Conservation (phyloP, 2,113 vertebrate genomes). For the western clawed frog (Xenopus tropicalis) region DNA sequence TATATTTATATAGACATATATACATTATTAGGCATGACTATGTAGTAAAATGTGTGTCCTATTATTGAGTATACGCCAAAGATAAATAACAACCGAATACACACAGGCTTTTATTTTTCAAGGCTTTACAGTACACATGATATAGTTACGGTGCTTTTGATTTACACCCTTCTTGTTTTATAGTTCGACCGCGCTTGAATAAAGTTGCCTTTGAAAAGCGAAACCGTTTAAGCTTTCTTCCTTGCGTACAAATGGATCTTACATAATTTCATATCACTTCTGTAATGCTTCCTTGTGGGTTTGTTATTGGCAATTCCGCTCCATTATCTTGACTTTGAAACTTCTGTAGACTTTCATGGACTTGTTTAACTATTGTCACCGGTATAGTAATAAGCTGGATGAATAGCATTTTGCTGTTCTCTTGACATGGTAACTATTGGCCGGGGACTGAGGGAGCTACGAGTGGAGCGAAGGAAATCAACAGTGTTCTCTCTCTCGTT, state of each 20-base stretch:
- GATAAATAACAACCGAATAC: too few species aligned
- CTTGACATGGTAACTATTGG: not conserved
- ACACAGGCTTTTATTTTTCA: too few species aligned
- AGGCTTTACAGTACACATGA: too few species aligned
- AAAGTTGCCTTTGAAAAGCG: not conserved
- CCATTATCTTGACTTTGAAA: conserved; percentile 1
- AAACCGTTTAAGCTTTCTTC: not conserved
- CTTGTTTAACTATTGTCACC: not conserved
- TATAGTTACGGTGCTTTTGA: too few species aligned
- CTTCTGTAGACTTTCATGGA: not conserved
- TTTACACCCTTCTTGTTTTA: too few species aligned
- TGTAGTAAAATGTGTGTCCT: too few species aligned
- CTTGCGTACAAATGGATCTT: not conserved
- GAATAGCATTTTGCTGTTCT: not conserved
- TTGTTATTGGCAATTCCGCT: not conserved
- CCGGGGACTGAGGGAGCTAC: not conserved
- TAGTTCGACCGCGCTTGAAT: not conserved
- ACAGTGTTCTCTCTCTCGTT: not conserved
- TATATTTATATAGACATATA: too few species aligned
- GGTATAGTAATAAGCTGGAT: conserved; percentile 1
- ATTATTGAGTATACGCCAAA: too few species aligned
- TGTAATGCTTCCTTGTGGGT: not conserved
- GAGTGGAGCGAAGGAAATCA: not conserved
- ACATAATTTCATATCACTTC: not conserved
- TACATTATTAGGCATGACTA: too few species aligned